Evolutionary conservation across 2,797 vertebrate genomes (phyloP), one percentile per base, ranked within the genome.

Genomic region (Onychomys leucogaster): DNA sequence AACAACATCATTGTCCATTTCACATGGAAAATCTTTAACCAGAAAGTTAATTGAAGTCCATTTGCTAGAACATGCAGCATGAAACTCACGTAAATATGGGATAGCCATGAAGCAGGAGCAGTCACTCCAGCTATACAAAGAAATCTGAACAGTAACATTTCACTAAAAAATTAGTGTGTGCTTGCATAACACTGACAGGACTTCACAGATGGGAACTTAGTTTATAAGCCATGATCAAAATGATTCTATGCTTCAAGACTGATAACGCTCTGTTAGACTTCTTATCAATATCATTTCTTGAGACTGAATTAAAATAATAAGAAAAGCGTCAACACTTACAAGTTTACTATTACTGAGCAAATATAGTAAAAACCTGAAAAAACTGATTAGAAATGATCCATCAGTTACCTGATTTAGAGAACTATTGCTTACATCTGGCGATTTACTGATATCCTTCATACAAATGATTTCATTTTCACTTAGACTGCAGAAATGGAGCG

Each of bases 381-480:
- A 65, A 8, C 4, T 59, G 37, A 43, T 80, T 96, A 95, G 87
- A 95, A 95, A 97, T 92, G 27, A 96, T 55, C 25, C 17, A 57
- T 55, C 63, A 85, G 65, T 96, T 98, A 99, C 99, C 98, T 98
- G 98, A 49, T 97, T 96, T 96, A 96, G 96, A 97, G 96, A 17
- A 71, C 88, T 63, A 90, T 32, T 98, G 93, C 98, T 98, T 94
- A 97, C 98, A 87, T 98, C 98, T 29, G 98, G 81, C 46, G 97
- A 98, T 97, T 99, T 99, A 96, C 99, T 99, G 65, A 98, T 96
- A 97, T 99, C 99, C 98, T 99, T 99, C 93, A 99, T 98, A 98
- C 99, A 99, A 97, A 99, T 98, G 92, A 99, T 99, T 97, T 99
- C 99, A 6, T 99, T 99, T 97, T 99, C 99, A 98, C 99, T 99